Evolutionary conservation across 2,888 invertebrate species (phyloP).

Genomic region (Ernsta delagoae): DNA sequence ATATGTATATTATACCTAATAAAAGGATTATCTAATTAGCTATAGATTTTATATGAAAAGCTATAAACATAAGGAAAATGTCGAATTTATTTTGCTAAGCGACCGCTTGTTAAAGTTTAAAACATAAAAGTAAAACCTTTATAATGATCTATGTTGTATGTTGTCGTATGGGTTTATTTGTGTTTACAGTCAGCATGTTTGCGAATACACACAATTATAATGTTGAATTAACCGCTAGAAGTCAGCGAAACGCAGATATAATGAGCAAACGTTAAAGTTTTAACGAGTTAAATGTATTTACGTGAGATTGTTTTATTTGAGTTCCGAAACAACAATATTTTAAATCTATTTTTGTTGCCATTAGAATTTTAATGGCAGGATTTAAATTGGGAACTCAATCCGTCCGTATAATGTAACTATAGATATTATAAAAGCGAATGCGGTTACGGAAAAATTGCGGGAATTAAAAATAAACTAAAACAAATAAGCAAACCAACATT

Average conservation of each 20-base stretch:
- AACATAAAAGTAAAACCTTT: too few relatives aligned
- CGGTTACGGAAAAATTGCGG: too few relatives aligned
- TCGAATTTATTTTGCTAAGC: too few relatives aligned
- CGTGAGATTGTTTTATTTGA: neutral
- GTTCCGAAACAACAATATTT: slow-evolving; percentile 9
- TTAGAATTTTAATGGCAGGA: neutral
- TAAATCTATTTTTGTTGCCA: neutral
- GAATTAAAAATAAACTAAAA: too few relatives aligned
- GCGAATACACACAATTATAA: slow-evolving; percentile 6
- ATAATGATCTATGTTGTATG: neutral
- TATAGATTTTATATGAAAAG: too few relatives aligned
- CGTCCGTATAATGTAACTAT: neutral
- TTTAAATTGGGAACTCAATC: neutral
- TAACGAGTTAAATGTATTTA: slow-evolving; percentile 7
- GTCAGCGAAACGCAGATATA: slow-evolving; percentile 4
- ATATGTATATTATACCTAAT: too few relatives aligned
- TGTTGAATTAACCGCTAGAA: neutral
- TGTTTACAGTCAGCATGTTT: neutral
- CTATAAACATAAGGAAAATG: too few relatives aligned
- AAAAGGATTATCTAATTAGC: too few relatives aligned
- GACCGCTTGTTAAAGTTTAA: too few relatives aligned
- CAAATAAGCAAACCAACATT: too few relatives aligned
- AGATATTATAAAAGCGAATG: too few relatives aligned
- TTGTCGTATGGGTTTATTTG: neutral
- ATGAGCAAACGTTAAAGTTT: slow-evolving; percentile 10